These are phyloP conservation scores for Alca torda DNA, from an alignment of 2,797 vertebrate genomes.

Conservation along the genomic window DNA sequence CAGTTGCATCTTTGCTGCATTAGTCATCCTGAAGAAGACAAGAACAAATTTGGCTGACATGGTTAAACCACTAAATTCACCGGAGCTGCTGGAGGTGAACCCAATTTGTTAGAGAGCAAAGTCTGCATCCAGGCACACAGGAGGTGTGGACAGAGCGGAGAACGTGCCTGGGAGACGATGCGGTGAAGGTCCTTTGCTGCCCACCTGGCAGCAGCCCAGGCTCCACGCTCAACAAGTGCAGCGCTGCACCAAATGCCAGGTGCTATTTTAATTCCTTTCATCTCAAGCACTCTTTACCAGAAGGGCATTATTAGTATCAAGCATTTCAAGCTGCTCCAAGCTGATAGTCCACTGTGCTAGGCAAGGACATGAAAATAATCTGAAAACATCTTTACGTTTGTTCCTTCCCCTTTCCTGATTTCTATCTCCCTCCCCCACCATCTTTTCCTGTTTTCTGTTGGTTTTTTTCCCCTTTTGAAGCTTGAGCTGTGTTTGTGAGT, in stretches of 20 bases:
- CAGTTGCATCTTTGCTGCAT: constrained; percentile 1
- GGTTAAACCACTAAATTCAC: constrained; percentile 13
- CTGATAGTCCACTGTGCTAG: not conserved
- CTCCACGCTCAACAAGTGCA: not conserved
- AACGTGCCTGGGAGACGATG: not conserved
- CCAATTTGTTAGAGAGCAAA: not conserved
- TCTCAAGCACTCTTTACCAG: constrained; percentile 42
- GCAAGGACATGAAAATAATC: not conserved
- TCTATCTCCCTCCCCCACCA: not conserved
- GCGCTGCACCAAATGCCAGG: not conserved
- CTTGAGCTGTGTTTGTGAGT: not conserved
- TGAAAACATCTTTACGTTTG: not conserved
- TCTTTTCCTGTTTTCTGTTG: constrained; percentile 10
- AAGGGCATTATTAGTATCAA: constrained; percentile 32
- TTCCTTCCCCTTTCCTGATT: not conserved
- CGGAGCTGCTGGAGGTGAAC: not conserved
- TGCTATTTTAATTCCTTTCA: constrained; percentile 58
- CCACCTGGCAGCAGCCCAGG: constrained; percentile 20
- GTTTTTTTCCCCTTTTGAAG: not conserved
- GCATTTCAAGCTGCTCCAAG: constrained; percentile 6
- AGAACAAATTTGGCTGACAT: constrained; percentile 10
- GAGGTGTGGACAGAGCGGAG: not conserved
- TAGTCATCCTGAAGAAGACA: constrained; percentile 35
- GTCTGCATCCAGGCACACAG: not conserved
- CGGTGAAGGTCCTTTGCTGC: not conserved